phyloP scores from a whole-genome alignment of 2,113 vertebrate genomes.

The Piaya cayana region DNA sequence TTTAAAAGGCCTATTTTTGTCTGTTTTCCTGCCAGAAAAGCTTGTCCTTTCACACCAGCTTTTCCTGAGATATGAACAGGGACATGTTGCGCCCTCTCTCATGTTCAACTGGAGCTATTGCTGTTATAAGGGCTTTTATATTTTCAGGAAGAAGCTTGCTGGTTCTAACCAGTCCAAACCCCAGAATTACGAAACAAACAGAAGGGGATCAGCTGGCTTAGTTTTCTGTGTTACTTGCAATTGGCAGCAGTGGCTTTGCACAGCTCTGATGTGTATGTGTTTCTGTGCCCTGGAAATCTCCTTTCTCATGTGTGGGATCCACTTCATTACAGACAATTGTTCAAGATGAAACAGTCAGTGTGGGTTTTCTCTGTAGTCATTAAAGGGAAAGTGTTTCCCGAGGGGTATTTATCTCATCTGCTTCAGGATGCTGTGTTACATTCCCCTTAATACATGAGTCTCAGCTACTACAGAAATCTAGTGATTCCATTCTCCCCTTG shows the following conservation, averaged over 20 bases:
- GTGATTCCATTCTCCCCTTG: background rate
- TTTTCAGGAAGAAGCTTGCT: background rate
- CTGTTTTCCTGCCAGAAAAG: background rate
- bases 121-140: background rate
- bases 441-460: background rate
- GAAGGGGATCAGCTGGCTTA: background rate
- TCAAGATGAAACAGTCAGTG: background rate
- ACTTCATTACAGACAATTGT: conserved; percentile 13
- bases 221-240: background rate
- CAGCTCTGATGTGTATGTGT: background rate
- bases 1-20: background rate
- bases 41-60: background rate
- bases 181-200: background rate
- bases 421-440: background rate
- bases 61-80: background rate
- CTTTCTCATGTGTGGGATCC: background rate
- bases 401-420: background rate
- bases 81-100: background rate
- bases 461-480: background rate
- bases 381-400: background rate
- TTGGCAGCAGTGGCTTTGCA: background rate
- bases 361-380: background rate
- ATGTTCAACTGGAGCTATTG: background rate
- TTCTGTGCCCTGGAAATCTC: background rate
- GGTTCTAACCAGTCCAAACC: background rate